phyloP scores from a whole-genome alignment of 2,888 invertebrate genomes.

The Macroteleia sp. region DNA sequence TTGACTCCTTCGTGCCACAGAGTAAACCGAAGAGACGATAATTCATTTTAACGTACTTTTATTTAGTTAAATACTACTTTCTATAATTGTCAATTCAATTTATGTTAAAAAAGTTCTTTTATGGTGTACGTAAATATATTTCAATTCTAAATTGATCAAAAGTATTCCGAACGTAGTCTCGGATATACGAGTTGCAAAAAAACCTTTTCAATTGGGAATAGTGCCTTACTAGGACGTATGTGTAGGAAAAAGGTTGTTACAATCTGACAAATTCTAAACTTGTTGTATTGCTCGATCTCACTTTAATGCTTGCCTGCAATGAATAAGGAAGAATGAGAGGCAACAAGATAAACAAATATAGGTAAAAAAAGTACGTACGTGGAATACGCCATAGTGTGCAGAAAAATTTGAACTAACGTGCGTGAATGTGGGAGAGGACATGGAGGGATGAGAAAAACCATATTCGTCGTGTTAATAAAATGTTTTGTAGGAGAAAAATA shows the following conservation, averaged over 20 bases:
- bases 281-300: conserved; percentile 23
- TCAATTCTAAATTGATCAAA: not conserved
- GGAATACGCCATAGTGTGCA: conserved; percentile 7
- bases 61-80: too few relatives aligned
- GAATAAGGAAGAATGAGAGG: not conserved
- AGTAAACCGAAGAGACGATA: too few relatives aligned
- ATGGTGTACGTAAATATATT: conserved; percentile 23
- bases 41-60: too few relatives aligned
- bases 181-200: conserved; percentile 22
- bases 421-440: not conserved
- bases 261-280: conserved; percentile 30
- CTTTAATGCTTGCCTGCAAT: conserved; percentile 15
- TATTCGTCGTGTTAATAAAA: conserved; percentile 39
- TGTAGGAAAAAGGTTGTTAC: conserved; percentile 18
- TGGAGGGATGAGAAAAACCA: conserved; percentile 7
- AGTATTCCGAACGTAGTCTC: conserved; percentile 1
- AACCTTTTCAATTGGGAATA: conserved; percentile 2
- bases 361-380: not conserved
- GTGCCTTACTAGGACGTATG: conserved; percentile 1
- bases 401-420: conserved; percentile 35
- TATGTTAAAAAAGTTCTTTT: conserved; percentile 4
- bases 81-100: conserved; percentile 4
- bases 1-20: too few relatives aligned
- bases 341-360: not conserved
- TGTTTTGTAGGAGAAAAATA: conserved; percentile 33